Base-by-base conservation (phyloP, 23 tunicate species). In the Trididemnum clinides region DNA sequence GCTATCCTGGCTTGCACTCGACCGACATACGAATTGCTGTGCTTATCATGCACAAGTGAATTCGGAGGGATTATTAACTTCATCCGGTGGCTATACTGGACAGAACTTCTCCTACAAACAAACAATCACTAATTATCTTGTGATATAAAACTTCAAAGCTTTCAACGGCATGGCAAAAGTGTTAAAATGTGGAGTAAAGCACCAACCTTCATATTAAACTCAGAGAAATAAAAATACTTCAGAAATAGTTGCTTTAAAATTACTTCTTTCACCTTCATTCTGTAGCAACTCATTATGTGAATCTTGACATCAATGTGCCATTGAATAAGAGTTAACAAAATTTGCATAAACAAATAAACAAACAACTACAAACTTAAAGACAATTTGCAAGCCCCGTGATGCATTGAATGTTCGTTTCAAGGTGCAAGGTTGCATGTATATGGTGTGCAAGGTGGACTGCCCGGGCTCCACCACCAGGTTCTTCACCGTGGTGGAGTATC, bases 381-480 rank as follows among this genome's bases (percentile, higher is more conserved):
- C 64, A 59, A 78, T 28, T 22, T 71, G 57, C 7, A 93, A 38
- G 2, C 98, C 98, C 1, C 20, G 23, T n/a, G 70, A 66, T 2
- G 94, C 89, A 37, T 85, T 59, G 51, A 92, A 92, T 27, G 58
- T 34, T 0, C 57, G 18, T 15, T 59, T 83, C 22, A 82, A 33
- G 20, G 49, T 25, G 26, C 81, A 64, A 26, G 88, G 89, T 19
- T 71, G 50, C 72, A 93, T 85, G 33, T 23, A 33, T 6, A 93
- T 87, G 1, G 79, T 72, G 80, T 93, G 98, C 28, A 89, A 32
- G 0, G 98, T 85, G 50, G 90, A 28, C 31, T 85, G 74, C 3
- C 98, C 98, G 12, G 90, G 89, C 4, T 85, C 30, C 28, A 93
- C 93, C 50, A 95, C 81, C 37, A 93, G 71, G 39, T 93, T 93